Conservation (phyloP, 2,888 invertebrate genomes). For the Sympetrum striolatum region DNA sequence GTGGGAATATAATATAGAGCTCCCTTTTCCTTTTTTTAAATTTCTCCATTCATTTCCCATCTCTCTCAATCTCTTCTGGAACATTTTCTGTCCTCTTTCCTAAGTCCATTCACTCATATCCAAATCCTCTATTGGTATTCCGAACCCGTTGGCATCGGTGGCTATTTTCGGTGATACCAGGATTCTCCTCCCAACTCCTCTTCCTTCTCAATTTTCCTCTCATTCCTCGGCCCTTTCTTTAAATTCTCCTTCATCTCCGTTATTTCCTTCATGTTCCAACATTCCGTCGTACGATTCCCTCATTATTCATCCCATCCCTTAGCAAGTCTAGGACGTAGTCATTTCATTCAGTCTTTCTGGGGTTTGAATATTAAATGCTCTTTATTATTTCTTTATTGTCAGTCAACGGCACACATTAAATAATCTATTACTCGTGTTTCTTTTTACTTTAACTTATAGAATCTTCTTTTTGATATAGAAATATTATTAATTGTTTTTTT, state of each 20-base stretch:
- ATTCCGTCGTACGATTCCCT: not conserved
- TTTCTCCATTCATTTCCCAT: not conserved
- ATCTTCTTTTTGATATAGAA: no score
- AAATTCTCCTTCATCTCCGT: not conserved
- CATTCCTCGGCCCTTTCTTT: not conserved
- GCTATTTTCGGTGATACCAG: slow-evolving; percentile 28
- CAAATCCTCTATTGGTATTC: slow-evolving; percentile 36
- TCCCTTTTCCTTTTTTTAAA: not conserved
- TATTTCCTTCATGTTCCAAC: not conserved
- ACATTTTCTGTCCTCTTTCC: not conserved
- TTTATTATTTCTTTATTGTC: not conserved
- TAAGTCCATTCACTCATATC: not conserved
- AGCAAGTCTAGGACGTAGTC: no score
- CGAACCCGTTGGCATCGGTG: not conserved
- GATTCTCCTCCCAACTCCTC: not conserved
- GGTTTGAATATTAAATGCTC: not conserved
- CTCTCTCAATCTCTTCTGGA: not conserved
- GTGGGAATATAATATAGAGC: not conserved
- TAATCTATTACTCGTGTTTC: no score
- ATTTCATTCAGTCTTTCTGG: not conserved
- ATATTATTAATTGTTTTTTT: no score
- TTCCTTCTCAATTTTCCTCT: not conserved
- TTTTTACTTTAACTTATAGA: no score
- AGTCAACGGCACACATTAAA: not conserved
- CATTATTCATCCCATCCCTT: not conserved